A percentile compares a stretch with the other conserved stretches of the same genome.
Evolutionary conservation across 2,113 vertebrate species (phyloP).

Genomic region (Myotis yumanensis): DNA sequence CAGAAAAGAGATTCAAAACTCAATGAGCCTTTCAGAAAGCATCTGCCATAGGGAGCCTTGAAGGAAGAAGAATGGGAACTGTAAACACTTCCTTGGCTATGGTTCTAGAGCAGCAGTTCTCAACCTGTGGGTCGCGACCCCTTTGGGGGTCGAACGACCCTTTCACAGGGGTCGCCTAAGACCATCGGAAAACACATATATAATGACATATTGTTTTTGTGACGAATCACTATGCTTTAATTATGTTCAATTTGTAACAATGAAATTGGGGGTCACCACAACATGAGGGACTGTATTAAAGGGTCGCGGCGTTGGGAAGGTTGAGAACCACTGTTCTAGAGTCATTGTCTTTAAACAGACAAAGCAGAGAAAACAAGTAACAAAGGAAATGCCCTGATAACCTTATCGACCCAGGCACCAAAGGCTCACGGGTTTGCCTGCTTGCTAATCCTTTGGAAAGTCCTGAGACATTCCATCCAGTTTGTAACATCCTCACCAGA

Average conservation of each 20-base stretch:
- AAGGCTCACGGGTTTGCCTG: background rate
- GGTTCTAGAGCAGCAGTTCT: background rate
- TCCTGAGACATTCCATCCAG: background rate
- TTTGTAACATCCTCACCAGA: background rate
- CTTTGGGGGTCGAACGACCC: too few species aligned
- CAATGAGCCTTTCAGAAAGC: background rate
- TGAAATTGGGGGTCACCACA: too few species aligned
- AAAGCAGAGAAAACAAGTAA: background rate
- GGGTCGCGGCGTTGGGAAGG: too few species aligned
- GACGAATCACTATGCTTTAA: too few species aligned
- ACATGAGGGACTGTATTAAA: too few species aligned
- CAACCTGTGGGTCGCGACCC: too few species aligned
- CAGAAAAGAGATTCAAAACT: background rate
- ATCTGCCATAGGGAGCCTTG: background rate
- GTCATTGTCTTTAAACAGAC: background rate
- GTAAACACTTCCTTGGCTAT: background rate
- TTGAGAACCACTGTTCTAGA: background rate
- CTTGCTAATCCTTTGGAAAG: background rate
- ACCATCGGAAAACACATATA: too few species aligned
- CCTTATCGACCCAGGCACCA: background rate
- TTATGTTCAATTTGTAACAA: too few species aligned
- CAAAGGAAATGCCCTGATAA: background rate
- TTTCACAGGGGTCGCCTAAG: too few species aligned
- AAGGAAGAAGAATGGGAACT: background rate
- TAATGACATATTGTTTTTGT: too few species aligned